Evolutionary conservation across 2,888 invertebrate species (phyloP).

Genomic region (Meandrusa payeni): DNA sequence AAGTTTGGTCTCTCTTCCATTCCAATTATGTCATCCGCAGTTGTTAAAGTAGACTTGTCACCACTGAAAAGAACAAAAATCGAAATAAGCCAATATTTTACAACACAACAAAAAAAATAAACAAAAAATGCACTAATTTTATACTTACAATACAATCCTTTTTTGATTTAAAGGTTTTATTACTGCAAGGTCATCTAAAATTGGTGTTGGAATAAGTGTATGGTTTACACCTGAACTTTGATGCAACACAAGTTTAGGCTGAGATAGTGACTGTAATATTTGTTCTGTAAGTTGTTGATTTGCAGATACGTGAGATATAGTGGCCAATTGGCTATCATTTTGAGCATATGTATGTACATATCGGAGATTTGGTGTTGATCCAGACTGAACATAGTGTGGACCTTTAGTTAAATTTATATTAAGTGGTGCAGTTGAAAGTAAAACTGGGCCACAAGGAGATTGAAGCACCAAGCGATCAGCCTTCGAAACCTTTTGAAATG

Average conservation of each 20-base stretch:
- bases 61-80: constrained; percentile 54
- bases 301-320: constrained; percentile 75
- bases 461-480: constrained; percentile 67
- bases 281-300: constrained; percentile 83
- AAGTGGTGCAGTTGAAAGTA: constrained; percentile 66
- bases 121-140: constrained; percentile 17
- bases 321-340: constrained; percentile 57
- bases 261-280: constrained; percentile 80
- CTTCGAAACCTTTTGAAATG: constrained; percentile 60
- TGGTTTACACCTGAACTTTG: constrained; percentile 47
- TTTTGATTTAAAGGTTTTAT: constrained; percentile 58
- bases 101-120: constrained; percentile 5
- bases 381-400: constrained; percentile 73
- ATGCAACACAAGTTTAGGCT: constrained; percentile 66
- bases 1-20: constrained; percentile 75
- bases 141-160: constrained; percentile 72
- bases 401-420: constrained; percentile 64
- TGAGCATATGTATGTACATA: constrained; percentile 69
- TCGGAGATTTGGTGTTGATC: constrained; percentile 66
- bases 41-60: constrained; percentile 68
- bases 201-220: constrained; percentile 36
- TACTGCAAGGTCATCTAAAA: constrained; percentile 50
- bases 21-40: constrained; percentile 74
- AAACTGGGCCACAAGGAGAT: constrained; percentile 68
- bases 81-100: too few relatives aligned